Evolutionary conservation across 2,888 invertebrate genomes (phyloP).

Genomic region (Drosophila lacicola): DNA sequence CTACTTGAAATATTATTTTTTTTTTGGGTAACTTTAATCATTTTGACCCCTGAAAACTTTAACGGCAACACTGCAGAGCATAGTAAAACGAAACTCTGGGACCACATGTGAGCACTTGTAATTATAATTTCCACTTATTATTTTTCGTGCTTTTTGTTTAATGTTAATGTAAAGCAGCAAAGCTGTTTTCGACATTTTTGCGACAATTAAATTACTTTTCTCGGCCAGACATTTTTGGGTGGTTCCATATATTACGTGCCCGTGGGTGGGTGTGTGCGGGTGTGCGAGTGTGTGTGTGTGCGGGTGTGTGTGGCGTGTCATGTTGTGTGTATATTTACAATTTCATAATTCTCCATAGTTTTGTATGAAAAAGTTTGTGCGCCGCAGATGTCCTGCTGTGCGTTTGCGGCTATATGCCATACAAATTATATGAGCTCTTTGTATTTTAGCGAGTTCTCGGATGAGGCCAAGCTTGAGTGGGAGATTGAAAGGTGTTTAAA

Average conservation of each 20-base stretch:
- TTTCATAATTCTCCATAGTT: slow-evolving; percentile 77
- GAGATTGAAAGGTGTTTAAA: slow-evolving; percentile 7
- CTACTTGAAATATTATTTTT: slow-evolving; percentile 41
- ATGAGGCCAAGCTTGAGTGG: slow-evolving; percentile 21
- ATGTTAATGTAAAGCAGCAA: slow-evolving; percentile 71
- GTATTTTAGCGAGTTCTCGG: slow-evolving; percentile 32
- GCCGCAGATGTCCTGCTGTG: slow-evolving; percentile 70
- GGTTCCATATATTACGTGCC: slow-evolving; percentile 23
- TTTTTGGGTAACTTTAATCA: slow-evolving; percentile 55
- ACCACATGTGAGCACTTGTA: slow-evolving; percentile 72
- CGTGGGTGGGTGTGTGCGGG: slow-evolving; percentile 13
- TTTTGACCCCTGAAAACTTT: slow-evolving; percentile 40
- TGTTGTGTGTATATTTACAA: slow-evolving; percentile 65
- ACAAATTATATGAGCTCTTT: slow-evolving; percentile 60
- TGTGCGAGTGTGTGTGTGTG: slow-evolving; percentile 5
- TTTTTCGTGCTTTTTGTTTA: slow-evolving; percentile 59
- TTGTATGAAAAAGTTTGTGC: slow-evolving; percentile 51
- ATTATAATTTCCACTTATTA: slow-evolving; percentile 76
- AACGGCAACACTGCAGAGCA: background rate
- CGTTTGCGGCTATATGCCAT: slow-evolving; percentile 59
- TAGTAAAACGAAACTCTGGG: slow-evolving; percentile 24
- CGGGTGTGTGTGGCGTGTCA: slow-evolving; percentile 18
- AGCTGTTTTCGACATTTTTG: slow-evolving; percentile 78
- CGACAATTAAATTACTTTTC: slow-evolving; percentile 78
- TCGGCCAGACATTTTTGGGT: slow-evolving; percentile 68